These are phyloP conservation scores for Temnothorax nylanderi DNA, from an alignment of 1,140 invertebrate species.

Conservation along the genomic window DNA sequence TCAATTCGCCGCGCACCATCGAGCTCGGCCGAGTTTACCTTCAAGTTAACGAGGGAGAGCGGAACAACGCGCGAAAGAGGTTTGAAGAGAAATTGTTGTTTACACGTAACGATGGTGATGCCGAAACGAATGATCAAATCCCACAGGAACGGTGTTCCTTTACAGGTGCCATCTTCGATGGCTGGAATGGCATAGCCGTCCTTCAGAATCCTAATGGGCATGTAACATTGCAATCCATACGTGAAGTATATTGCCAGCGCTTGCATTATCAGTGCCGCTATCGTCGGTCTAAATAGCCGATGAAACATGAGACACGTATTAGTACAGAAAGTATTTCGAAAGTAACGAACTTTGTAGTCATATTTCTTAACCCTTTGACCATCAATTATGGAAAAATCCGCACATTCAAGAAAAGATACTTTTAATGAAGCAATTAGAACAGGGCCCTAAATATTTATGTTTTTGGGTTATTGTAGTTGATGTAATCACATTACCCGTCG, in stretches of 20 bases:
- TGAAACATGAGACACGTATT: neutral
- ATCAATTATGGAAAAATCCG: too few species aligned
- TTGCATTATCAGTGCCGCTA: constrained; percentile 72
- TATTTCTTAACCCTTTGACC: too few species aligned
- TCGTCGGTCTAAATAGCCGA: constrained; percentile 48
- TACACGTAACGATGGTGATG: constrained; percentile 72
- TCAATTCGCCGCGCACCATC: constrained; percentile 53
- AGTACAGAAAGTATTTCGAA: neutral
- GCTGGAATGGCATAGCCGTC: constrained; percentile 64
- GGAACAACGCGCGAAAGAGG: neutral
- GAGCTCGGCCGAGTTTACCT: constrained; percentile 55
- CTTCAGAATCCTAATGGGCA: constrained; percentile 73
- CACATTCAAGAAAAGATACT: too few species aligned
- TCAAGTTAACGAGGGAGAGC: constrained; percentile 46
- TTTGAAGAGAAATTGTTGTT: constrained; percentile 28
- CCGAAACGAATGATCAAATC: constrained; percentile 68
- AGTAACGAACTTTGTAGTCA: neutral
- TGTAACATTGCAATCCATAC: constrained; percentile 75
- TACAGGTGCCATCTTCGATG: constrained; percentile 57
- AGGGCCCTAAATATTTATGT: too few species aligned
- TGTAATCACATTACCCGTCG: constrained; percentile 55
- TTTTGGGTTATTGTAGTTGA: neutral
- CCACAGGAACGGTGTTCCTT: constrained; percentile 68
- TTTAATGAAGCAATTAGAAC: too few species aligned
- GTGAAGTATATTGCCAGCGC: constrained; percentile 73